These are phyloP conservation scores for Ranitomeya variabilis DNA, from an alignment of 2,113 vertebrate species.

Conservation along the genomic window DNA sequence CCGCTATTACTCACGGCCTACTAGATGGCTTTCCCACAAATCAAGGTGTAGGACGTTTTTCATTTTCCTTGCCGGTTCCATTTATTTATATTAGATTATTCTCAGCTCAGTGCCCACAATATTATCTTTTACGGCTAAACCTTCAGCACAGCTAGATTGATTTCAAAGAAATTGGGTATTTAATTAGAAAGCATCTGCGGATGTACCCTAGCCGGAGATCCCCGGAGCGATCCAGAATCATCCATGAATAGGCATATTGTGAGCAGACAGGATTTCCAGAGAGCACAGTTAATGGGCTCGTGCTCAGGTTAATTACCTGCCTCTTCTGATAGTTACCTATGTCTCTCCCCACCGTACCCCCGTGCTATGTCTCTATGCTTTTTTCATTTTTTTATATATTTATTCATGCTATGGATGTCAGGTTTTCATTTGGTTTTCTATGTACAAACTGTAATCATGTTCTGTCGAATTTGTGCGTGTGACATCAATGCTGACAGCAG, in stretches of 20 bases:
- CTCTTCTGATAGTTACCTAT: background rate
- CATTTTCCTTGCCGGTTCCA: slow-evolving; percentile 9
- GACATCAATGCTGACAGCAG: background rate
- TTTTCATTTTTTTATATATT: background rate
- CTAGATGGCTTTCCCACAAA: background rate
- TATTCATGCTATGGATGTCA: background rate
- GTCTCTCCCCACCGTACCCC: background rate
- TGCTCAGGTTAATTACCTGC: background rate
- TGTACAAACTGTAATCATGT: no score
- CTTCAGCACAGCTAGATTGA: slow-evolving; percentile 29
- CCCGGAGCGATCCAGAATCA: slow-evolving; percentile 7
- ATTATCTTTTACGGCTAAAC: slow-evolving; percentile 16
- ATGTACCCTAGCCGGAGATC: background rate
- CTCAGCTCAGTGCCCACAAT: slow-evolving; percentile 17
- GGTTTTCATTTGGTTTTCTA: background rate
- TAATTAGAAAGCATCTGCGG: slow-evolving; percentile 29
- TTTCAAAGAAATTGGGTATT: slow-evolving; percentile 38
- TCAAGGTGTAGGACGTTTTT: slow-evolving; percentile 20
- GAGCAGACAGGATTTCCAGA: background rate
- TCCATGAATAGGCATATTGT: slow-evolving; percentile 24
- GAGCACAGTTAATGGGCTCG: background rate
- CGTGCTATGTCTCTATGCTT: background rate
- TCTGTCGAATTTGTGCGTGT: no score
- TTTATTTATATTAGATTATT: slow-evolving; percentile 39
- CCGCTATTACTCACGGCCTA: slow-evolving; percentile 22